Evolutionary conservation across 2,888 invertebrate species (phyloP).

Genomic region (Tenthredo notha): DNA sequence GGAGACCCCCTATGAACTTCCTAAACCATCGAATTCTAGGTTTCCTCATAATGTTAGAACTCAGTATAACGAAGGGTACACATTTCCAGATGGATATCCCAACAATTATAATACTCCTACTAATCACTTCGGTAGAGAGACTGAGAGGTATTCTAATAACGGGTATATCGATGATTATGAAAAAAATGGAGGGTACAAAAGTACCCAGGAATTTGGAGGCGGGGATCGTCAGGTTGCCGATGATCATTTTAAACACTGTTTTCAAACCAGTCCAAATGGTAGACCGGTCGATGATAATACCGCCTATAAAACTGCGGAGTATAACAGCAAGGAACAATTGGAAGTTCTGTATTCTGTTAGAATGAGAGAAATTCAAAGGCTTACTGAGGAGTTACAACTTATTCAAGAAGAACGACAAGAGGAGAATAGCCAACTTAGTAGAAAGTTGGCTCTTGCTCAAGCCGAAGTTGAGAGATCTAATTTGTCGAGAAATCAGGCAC

Average conservation of each 20-base stretch:
- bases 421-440: constrained; percentile 79
- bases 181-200: constrained; percentile 65
- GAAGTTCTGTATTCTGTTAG: constrained; percentile 77
- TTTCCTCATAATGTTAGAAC: constrained; percentile 62
- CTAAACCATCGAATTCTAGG: constrained; percentile 64
- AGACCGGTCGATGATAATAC: constrained; percentile 63
- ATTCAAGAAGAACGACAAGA: constrained; percentile 68
- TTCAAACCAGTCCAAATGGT: constrained; percentile 70
- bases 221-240: constrained; percentile 68
- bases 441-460: constrained; percentile 81
- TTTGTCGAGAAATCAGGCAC: constrained; percentile 82
- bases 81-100: constrained; percentile 67
- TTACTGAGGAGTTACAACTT: constrained; percentile 69
- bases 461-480: constrained; percentile 83
- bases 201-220: constrained; percentile 65
- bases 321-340: constrained; percentile 76
- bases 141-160: constrained; percentile 67
- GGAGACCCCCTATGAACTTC: constrained; percentile 69
- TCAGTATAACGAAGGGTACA: constrained; percentile 63
- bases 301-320: constrained; percentile 69
- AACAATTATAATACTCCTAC: constrained; percentile 71
- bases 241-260: constrained; percentile 72
- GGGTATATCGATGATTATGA: constrained; percentile 70
- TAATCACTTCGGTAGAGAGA: constrained; percentile 70
- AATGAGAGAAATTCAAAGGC: constrained; percentile 73